Evolutionary conservation across 2,888 invertebrate genomes (phyloP).

Genomic region (Chromoteleia sp.): DNA sequence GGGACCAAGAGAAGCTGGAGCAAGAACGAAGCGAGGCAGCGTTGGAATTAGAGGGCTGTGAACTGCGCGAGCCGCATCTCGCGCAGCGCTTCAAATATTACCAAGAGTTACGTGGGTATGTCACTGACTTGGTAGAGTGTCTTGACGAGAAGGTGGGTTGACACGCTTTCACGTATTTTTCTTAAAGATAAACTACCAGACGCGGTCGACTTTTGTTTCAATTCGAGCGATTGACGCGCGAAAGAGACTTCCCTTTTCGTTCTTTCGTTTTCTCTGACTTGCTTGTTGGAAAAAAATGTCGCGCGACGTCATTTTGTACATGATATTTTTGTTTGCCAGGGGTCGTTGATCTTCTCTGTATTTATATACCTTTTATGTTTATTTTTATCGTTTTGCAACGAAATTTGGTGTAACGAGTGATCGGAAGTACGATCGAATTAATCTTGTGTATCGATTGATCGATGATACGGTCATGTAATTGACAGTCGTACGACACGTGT

Average conservation of each 20-base stretch:
- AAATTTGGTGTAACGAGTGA: constrained; percentile 41
- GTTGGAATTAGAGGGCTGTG: constrained; percentile 86
- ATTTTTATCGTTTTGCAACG: constrained; percentile 31
- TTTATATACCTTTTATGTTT: constrained; percentile 63
- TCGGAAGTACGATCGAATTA: constrained; percentile 18
- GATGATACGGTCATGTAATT: background rate
- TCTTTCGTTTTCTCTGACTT: constrained; percentile 30
- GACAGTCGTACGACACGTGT: background rate
- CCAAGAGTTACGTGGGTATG: constrained; percentile 97
- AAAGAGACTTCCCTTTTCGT: constrained; percentile 13
- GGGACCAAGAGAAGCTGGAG: constrained; percentile 86
- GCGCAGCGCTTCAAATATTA: constrained; percentile 96
- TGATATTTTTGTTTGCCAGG: constrained; percentile 78
- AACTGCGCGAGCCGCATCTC: constrained; percentile 87
- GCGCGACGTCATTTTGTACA: constrained; percentile 16
- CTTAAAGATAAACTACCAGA: constrained; percentile 59
- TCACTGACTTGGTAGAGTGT: constrained; percentile 98
- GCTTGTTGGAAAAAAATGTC: background rate
- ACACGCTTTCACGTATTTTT: constrained; percentile 79
- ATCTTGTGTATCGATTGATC: no score
- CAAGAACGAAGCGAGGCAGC: constrained; percentile 81
- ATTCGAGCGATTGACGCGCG: constrained; percentile 8
- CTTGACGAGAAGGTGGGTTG: constrained; percentile 96
- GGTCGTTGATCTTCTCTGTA: constrained; percentile 83
- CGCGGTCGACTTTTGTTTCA: constrained; percentile 50